Evolutionary conservation across 2,113 vertebrate genomes (phyloP), one percentile per base, ranked within the genome.

Genomic region (Egretta garzetta): DNA sequence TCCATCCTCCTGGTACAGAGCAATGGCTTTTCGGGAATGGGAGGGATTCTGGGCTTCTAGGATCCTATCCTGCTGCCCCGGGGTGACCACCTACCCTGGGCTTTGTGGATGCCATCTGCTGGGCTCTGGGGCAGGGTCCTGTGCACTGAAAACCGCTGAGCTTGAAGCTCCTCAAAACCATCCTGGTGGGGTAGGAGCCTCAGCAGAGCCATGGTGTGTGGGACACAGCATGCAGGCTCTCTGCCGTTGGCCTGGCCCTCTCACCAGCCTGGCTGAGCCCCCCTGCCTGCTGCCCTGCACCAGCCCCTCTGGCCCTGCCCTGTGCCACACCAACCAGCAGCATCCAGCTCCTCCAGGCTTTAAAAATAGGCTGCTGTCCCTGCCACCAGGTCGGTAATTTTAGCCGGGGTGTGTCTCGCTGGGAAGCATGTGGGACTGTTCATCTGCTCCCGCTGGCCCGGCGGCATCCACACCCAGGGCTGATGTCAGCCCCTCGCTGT

Each of bases 281-380:
- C 33, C 1, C 21, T 6, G 21, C 47, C 58, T 64, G 30, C 77
- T 92, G 59, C 71, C n/a, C 30, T 62, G 63, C 68, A 39, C 39
- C 27, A 23, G 33, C 39, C 45, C 33, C 59, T 73, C 53, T 0
- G 0, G 45, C 85, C 64, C 68, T 71, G 37, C 86, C 50, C 75
- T 52, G 53, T 1, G 17, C 75, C 83, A 80, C 91, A 68, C 75
- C 15, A 0, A 37, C 4, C 1, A 2, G 43, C 0, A 8, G 86
- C 88, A 92, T 95, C 24, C 71, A 85, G 52, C 47, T 80, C 47
- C 43, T 91, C n/a, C 6, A 2, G 49, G n/a, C 89, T 94, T 91
- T 91, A 96, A 94, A 95, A 96, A 95, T 86, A 96, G 75, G 62
- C 71, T 82, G 71, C 28, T 75, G 74, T 85, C 60, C 86, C 47